These are phyloP conservation scores for Meleagris gallopavo DNA, from an alignment of 2,113 vertebrate species.

Conservation along the genomic window DNA sequence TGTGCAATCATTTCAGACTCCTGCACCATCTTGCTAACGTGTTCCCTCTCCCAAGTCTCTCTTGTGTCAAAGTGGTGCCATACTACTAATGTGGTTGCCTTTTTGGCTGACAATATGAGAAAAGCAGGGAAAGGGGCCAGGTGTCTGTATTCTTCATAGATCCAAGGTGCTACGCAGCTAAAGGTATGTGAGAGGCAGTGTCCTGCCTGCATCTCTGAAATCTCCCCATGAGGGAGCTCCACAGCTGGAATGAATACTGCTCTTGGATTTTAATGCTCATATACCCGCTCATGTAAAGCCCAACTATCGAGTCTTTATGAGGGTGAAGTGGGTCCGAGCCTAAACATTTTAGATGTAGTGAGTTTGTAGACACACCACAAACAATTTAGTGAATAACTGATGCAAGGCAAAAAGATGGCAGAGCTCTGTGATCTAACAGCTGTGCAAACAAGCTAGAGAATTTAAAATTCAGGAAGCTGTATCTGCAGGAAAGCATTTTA, in stretches of 20 bases:
- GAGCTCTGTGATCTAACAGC: conserved; percentile 65
- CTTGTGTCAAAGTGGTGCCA: neutral
- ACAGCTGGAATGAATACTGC: neutral
- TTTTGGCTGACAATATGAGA: neutral
- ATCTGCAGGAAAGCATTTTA: conserved; percentile 71
- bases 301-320: neutral
- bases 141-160: neutral
- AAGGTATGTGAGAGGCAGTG: neutral
- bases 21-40: neutral
- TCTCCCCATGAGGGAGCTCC: neutral
- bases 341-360: neutral
- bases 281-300: neutral
- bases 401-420: conserved; percentile 45
- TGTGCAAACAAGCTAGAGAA: conserved; percentile 63
- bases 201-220: neutral
- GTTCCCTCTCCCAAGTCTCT: neutral
- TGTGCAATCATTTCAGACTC: neutral
- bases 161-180: neutral
- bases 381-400: conserved; percentile 38
- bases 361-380: neutral
- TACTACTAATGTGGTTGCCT: neutral
- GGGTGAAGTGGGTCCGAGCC: conserved; percentile 28
- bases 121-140: neutral
- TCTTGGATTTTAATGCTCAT: neutral
- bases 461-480: conserved; percentile 69